phyloP scores from a whole-genome alignment of 2,888 invertebrate species.

The Oscheius onirici region DNA sequence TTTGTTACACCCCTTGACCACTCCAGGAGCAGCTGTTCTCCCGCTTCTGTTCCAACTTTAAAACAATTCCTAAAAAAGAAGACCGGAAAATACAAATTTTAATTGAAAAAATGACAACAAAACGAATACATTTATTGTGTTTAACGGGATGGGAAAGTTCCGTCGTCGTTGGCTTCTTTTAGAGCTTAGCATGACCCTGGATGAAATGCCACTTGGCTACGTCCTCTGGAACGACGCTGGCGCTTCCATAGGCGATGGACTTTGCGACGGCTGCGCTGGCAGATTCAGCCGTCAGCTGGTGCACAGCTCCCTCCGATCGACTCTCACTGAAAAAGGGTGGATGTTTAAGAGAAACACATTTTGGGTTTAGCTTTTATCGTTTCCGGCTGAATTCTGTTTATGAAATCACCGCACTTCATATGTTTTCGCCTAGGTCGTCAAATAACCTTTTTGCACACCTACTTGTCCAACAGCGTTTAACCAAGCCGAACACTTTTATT shows the following conservation, averaged over 20 bases:
- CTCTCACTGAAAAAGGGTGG: slow-evolving; percentile 41
- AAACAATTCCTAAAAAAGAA: not conserved
- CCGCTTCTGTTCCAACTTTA: not conserved
- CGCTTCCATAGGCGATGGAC: not conserved
- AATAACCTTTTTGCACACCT: too few relatives aligned
- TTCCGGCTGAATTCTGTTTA: too few relatives aligned
- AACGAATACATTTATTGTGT: not conserved
- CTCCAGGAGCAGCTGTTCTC: not conserved
- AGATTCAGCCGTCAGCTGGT: slow-evolving; percentile 47
- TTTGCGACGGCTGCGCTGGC: slow-evolving; percentile 39
- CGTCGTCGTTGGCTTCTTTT: too few relatives aligned
- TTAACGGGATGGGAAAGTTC: not conserved
- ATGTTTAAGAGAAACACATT: not conserved
- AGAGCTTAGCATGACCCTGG: slow-evolving; percentile 29
- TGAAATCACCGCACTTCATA: too few relatives aligned
- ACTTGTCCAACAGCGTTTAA: too few relatives aligned
- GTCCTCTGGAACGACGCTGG: slow-evolving; percentile 40
- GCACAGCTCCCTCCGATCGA: slow-evolving; percentile 47
- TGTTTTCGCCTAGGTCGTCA: too few relatives aligned
- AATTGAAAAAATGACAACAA: not conserved
- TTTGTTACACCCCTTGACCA: slow-evolving; percentile 1
- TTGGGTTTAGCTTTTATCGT: too few relatives aligned
- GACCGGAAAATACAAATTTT: not conserved
- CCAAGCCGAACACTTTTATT: too few relatives aligned
- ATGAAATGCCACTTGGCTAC: slow-evolving; percentile 69